These are phyloP conservation scores for Furnarius figulus DNA, from an alignment of 2,113 vertebrate genomes.

Conservation along the genomic window DNA sequence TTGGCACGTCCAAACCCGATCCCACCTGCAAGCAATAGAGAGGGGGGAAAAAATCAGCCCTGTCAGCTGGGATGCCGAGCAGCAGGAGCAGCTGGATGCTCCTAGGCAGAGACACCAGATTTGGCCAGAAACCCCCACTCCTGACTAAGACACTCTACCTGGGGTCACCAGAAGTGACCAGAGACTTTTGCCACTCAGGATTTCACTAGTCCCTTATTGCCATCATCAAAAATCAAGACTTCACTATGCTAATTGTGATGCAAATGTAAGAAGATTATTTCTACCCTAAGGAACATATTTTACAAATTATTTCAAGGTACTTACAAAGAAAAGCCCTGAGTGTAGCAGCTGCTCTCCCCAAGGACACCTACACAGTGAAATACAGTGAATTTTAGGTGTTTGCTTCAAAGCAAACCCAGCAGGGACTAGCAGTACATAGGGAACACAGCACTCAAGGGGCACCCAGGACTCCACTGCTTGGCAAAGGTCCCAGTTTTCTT, in stretches of 20 bases:
- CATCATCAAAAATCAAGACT: neutral
- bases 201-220: neutral
- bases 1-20: slow-evolving; percentile 86
- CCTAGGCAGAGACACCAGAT: neutral
- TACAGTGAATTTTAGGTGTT: neutral
- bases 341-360: neutral
- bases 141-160: neutral
- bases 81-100: neutral
- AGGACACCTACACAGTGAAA: neutral
- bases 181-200: neutral
- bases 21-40: slow-evolving; percentile 67
- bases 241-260: fast-evolving
- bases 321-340: neutral
- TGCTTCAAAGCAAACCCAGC: neutral
- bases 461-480: fast-evolving
- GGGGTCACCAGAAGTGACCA: neutral
- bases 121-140: fast-evolving
- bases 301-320: neutral
- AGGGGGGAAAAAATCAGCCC: neutral
- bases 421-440: fast-evolving
- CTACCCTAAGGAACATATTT: neutral
- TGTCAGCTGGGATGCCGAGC: neutral
- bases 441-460: fast-evolving
- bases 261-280: neutral
- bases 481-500: fast-evolving